phyloP scores from a whole-genome alignment of 2,888 invertebrate genomes.

The Operophtera brumata region DNA sequence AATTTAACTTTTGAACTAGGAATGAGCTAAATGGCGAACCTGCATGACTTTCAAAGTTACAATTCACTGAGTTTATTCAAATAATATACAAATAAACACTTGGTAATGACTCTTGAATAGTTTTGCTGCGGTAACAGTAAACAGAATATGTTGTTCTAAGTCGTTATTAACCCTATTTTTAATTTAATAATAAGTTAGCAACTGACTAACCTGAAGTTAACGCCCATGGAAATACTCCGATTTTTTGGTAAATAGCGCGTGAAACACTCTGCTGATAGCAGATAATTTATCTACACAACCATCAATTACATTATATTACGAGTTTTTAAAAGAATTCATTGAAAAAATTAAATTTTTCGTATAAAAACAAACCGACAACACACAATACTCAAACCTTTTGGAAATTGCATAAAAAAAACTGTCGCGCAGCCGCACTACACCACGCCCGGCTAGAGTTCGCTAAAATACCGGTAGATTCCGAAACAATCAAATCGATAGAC shows the following conservation, averaged over 20 bases:
- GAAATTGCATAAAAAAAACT: conserved; percentile 45
- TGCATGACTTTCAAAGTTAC: conserved; percentile 10
- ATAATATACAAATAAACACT: neutral
- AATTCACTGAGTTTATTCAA: conserved; percentile 4
- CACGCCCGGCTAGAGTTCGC: conserved; percentile 66
- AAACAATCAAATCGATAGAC: neutral
- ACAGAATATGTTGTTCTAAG: conserved; percentile 1
- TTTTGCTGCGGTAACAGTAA: neutral
- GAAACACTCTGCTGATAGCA: conserved; percentile 43
- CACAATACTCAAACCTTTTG: conserved; percentile 65
- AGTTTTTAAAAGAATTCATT: conserved; percentile 38
- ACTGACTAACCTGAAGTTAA: conserved; percentile 71
- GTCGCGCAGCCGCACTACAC: conserved; percentile 76
- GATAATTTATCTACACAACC: conserved; percentile 35
- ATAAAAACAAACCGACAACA: conserved; percentile 57
- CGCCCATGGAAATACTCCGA: conserved; percentile 70
- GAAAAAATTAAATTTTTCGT: conserved; percentile 44
- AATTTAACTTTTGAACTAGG: conserved; percentile 27
- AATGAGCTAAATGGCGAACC: neutral
- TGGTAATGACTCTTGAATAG: neutral
- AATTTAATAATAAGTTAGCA: conserved; percentile 67
- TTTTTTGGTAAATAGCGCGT: conserved; percentile 41
- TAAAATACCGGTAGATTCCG: conserved; percentile 44
- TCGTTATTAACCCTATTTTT: conserved; percentile 46
- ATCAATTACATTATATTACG: conserved; percentile 25